These are phyloP conservation scores for Lepidocyrtinus sp. DNA, from an alignment of 2,888 invertebrate species.

Conservation along the genomic window DNA sequence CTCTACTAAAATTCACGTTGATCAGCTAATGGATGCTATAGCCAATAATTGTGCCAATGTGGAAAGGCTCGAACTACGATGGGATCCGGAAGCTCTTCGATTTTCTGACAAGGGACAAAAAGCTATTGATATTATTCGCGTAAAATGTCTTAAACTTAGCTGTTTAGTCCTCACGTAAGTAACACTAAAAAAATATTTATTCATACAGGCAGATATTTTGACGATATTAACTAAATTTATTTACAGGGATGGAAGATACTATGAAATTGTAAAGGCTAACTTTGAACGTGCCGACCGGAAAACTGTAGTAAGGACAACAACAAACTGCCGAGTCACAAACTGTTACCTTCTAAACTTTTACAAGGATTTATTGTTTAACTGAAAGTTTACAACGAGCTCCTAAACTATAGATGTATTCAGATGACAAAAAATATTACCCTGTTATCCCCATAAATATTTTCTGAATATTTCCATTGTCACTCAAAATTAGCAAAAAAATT, in stretches of 20 bases:
- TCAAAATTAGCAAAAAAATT: background rate
- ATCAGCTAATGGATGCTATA: constrained; percentile 98
- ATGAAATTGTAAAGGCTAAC: constrained; percentile 99
- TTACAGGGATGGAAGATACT: constrained; percentile 96
- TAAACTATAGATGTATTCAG: background rate
- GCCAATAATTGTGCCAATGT: constrained; percentile 91
- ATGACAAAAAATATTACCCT: background rate
- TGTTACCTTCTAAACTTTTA: constrained; percentile 94
- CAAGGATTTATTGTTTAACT: constrained; percentile 96
- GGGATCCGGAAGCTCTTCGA: constrained; percentile 98
- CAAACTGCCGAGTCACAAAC: constrained; percentile 95
- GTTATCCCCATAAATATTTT: background rate
- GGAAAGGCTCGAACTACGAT: constrained; percentile 93
- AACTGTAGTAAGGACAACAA: constrained; percentile 96
- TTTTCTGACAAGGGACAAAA: constrained; percentile 99
- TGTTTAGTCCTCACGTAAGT: constrained; percentile 92
- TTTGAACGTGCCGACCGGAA: constrained; percentile 98
- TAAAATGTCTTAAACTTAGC: constrained; percentile 92
- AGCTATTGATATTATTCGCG: constrained; percentile 96
- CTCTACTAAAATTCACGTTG: constrained; percentile 96
- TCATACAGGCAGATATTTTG: no score
- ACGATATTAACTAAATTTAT: no score
- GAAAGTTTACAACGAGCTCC: no score
- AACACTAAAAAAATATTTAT: background rate
- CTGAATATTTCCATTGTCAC: background rate